These are phyloP conservation scores for Euura saliciscinereae DNA, from an alignment of 1,140 invertebrate species.

Conservation along the genomic window DNA sequence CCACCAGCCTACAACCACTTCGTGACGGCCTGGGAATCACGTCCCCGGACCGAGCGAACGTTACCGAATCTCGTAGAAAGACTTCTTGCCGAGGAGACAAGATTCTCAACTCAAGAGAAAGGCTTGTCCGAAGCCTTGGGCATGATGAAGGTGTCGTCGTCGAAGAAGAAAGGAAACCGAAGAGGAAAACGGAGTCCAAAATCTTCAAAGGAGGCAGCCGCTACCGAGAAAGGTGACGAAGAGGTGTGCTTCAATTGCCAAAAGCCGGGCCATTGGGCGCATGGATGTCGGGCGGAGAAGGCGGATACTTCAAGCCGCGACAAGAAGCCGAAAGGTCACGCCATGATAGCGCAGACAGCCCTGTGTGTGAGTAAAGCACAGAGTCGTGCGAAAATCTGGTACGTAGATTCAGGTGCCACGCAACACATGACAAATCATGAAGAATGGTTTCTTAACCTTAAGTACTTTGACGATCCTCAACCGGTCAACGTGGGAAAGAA, in stretches of 20 bases:
- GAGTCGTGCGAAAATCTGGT: neutral
- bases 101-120: slow-evolving; percentile 15
- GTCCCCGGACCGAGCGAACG: slow-evolving; percentile 13
- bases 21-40: slow-evolving; percentile 32
- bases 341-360: slow-evolving; percentile 18
- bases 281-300: slow-evolving; percentile 15
- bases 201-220: slow-evolving; percentile 2
- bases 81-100: neutral
- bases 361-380: neutral
- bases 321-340: slow-evolving; percentile 14
- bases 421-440: neutral
- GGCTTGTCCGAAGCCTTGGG: slow-evolving; percentile 14
- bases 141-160: slow-evolving; percentile 9
- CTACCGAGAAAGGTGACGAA: neutral
- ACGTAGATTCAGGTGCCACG: neutral
- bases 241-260: slow-evolving; percentile 16
- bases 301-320: neutral
- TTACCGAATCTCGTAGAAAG: neutral
- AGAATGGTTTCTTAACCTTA: neutral
- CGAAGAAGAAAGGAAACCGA: slow-evolving; percentile 11
- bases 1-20: slow-evolving; percentile 37
- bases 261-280: neutral
- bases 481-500: too few relatives aligned
- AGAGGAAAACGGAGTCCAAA: neutral
- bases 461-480: neutral